Conservation (phyloP, 1,140 invertebrate genomes). For the Drosophila pruinosa region DNA sequence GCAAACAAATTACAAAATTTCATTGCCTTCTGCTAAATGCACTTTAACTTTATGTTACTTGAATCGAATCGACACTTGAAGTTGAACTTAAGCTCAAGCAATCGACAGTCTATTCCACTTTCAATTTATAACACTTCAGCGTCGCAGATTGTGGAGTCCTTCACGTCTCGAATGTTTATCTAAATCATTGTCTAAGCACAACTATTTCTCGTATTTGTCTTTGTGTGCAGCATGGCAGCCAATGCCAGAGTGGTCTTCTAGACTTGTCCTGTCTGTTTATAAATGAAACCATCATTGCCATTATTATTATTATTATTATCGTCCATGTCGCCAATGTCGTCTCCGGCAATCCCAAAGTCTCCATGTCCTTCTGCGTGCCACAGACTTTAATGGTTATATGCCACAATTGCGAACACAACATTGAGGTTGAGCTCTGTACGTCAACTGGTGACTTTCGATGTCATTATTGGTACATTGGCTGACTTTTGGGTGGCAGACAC, state of each 20-base stretch:
- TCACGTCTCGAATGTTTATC: constrained; percentile 28
- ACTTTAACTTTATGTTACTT: constrained; percentile 7
- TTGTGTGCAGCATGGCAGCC: neutral
- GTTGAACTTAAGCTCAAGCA: neutral
- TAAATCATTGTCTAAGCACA: constrained; percentile 28
- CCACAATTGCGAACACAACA: constrained; percentile 8
- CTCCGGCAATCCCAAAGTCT: neutral
- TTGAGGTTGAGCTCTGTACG: neutral
- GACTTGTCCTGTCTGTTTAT: constrained; percentile 31
- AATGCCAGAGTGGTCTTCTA: constrained; percentile 1
- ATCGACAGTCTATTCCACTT: neutral
- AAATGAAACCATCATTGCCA: constrained; percentile 43
- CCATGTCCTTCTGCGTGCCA: constrained; percentile 24
- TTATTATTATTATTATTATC: constrained; percentile 32
- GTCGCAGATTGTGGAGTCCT: neutral
- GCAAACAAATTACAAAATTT: constrained; percentile 22
- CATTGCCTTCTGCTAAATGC: neutral
- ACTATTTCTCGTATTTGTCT: constrained; percentile 35
- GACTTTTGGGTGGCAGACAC: constrained; percentile 17
- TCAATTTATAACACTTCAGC: constrained; percentile 14
- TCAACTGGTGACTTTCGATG: constrained; percentile 22
- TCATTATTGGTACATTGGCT: constrained; percentile 54
- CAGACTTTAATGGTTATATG: constrained; percentile 31
- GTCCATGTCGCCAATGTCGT: constrained; percentile 9
- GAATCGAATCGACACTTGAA: neutral